Base-by-base conservation (phyloP, 1,140 invertebrate genomes). In the Euschistus heros region DNA sequence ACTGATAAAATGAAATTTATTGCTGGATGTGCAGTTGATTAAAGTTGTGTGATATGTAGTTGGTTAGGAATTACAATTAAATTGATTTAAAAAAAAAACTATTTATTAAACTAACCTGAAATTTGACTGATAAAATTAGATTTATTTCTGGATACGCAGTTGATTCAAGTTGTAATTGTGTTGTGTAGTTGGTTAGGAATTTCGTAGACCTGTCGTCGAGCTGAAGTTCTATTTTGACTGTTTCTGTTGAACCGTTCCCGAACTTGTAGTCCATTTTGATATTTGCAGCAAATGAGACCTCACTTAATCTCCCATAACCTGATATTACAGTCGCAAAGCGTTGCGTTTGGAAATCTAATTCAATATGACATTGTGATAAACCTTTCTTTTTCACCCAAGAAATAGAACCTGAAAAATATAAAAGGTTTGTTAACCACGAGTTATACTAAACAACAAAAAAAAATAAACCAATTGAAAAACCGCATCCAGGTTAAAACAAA, bases 121-220 rank as follows among this genome's bases (percentile, higher is more conserved):
- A 86, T 71, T 79, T 84, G 0, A 83, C 72, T 10, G 81, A 80
- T n/a, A 84, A 75, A 30, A 84, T 81, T 61, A 88, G 84, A 72
- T 91, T 88, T 8, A 88, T 80, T 60, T 84, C 80, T 0, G 87
- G 85, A 78, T 91, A 90, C 0, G 86, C 86, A 0, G 85, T 84
- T 13, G 86, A 87, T 22, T 83, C 79, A 47, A 91, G 74, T 42
- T 83, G 80, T 52, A 88, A 71, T 65, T 84, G 81, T 0, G 82
- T 85, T 47, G 80, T 60, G 30, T 74, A 68, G 5, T 80, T 79
- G 17, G 83, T 79, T 63, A 86, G 77, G 0, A 80, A 80, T 70
- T 82, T 82, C 0, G 78, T 79, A 0, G 83, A 80, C 47, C 82
- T 80, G 72, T 89, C 83, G 2, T 80, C 80, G n/a, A 87, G 70